Evolutionary conservation across 2,113 vertebrate genomes (phyloP).

Genomic region (human): GRCh38 chr17:54948001-54948500

Average conservation of each 20-base stretch:
- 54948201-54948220: background rate
- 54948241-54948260: background rate
- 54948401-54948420: background rate
- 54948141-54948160: background rate
- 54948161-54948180: background rate
- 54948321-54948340: background rate
- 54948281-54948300: background rate
- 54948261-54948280: background rate
- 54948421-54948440: background rate
- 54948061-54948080: background rate
- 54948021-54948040: background rate
- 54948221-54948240: rapidly evolving
- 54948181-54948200: background rate
- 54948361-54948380: background rate
- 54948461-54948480: background rate
- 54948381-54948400: background rate
- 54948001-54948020: background rate
- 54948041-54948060: background rate
- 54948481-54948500: background rate
- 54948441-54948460: background rate
- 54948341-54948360: background rate
- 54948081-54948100: background rate
- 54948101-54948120: background rate
- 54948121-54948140: background rate
- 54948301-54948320: background rate